phyloP scores from a whole-genome alignment of 2,113 vertebrate species.

The Patagioenas fasciata region DNA sequence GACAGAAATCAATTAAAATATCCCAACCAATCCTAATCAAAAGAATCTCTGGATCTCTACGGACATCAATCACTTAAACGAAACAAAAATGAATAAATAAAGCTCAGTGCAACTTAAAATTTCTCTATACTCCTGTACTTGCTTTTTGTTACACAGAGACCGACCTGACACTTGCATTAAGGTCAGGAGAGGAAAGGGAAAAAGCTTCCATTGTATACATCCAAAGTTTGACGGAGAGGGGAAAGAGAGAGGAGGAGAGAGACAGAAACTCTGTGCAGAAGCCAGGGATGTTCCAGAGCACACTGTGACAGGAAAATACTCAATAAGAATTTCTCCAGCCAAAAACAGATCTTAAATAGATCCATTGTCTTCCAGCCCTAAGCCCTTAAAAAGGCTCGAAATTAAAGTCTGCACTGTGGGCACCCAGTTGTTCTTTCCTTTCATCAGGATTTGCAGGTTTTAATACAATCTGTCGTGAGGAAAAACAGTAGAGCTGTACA shows the following conservation, averaged over 20 bases:
- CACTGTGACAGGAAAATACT: conserved; percentile 51
- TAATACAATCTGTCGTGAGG: conserved; percentile 59
- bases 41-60: not conserved
- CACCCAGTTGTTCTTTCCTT: conserved; percentile 53
- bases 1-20: conserved; percentile 18
- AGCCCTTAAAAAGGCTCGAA: conserved; percentile 53
- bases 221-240: not conserved
- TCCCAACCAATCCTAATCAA: not conserved
- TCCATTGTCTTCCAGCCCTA: conserved; percentile 48
- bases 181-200: not conserved
- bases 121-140: not conserved
- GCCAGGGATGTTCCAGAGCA: conserved; percentile 48
- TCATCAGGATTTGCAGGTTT: conserved; percentile 66
- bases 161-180: not conserved
- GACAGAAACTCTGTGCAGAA: conserved; percentile 31
- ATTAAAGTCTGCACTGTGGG: conserved; percentile 58
- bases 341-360: conserved; percentile 60
- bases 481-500: conserved; percentile 52
- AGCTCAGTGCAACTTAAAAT: not conserved
- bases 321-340: conserved; percentile 66
- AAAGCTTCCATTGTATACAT: conserved; percentile 32
- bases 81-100: conserved; percentile 36
- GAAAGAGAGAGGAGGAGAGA: not conserved
- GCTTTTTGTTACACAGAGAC: not conserved
- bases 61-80: not conserved